Evolutionary conservation across 2,113 vertebrate species (phyloP).

Genomic region (Scartelaos histophorus): DNA sequence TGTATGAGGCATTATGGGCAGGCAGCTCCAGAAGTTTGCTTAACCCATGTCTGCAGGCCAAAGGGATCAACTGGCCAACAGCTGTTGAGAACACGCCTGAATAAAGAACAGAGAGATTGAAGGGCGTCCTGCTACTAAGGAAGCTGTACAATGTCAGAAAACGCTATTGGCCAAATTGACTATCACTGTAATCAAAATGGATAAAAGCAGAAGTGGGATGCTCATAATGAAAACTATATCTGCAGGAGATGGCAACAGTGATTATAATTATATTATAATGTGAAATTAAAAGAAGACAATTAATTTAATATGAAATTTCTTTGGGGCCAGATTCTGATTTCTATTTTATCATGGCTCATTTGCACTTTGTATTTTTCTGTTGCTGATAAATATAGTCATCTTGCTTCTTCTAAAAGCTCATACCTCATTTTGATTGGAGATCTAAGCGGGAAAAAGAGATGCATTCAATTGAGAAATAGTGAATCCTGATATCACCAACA

Average conservation of each 20-base stretch:
- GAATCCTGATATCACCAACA: no score
- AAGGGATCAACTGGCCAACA: slow-evolving; percentile 45
- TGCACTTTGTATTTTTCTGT: no score
- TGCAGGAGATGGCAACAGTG: neutral
- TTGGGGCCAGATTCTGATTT: no score
- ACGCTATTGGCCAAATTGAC: neutral
- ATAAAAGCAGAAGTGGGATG: neutral
- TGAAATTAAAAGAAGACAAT: no score
- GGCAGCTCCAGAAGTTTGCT: slow-evolving; percentile 25
- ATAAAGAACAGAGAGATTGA: slow-evolving; percentile 24
- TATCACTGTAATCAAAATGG: neutral
- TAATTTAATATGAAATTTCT: no score
- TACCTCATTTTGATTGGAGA: no score
- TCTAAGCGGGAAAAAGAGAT: no score
- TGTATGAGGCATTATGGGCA: slow-evolving; percentile 13
- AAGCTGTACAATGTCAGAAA: neutral
- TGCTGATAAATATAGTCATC: no score
- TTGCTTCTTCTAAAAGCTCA: no score
- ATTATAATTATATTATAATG: no score
- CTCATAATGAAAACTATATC: neutral
- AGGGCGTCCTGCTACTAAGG: slow-evolving; percentile 6
- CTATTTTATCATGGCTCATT: no score
- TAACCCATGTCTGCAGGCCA: slow-evolving; percentile 36
- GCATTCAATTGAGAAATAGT: no score
- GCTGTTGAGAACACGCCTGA: slow-evolving; percentile 28